phyloP scores from a whole-genome alignment of 2,888 invertebrate species.

The Drosophila mimetica region DNA sequence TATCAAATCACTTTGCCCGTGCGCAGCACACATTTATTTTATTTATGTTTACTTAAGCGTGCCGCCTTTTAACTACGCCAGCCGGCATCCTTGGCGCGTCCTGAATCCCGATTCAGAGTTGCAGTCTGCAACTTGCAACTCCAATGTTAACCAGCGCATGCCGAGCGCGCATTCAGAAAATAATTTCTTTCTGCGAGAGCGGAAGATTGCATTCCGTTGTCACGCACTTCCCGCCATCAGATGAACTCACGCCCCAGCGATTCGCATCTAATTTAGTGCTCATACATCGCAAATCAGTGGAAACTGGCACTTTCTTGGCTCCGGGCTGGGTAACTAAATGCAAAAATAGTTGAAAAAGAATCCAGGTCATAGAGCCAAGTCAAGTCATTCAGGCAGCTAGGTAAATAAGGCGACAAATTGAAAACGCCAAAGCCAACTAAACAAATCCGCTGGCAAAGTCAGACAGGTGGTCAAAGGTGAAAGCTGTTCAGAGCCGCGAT shows the following conservation, averaged over 20 bases:
- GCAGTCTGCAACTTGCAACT: too few species aligned
- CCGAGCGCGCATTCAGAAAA: constrained; percentile 20
- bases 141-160: constrained; percentile 25
- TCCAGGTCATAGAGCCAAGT: constrained; percentile 51
- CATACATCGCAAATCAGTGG: constrained; percentile 38
- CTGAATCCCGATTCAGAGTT: constrained; percentile 15
- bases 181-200: constrained; percentile 20
- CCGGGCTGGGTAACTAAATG: constrained; percentile 6
- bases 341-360: constrained; percentile 7
- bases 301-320: constrained; percentile 32
- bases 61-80: constrained; percentile 31
- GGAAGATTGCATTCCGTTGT: constrained; percentile 38
- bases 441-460: constrained; percentile 11
- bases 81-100: constrained; percentile 12
- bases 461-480: constrained; percentile 24
- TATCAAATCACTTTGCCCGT: constrained; percentile 36
- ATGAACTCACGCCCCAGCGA: constrained; percentile 32
- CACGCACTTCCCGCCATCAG: constrained; percentile 29
- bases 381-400: constrained; percentile 43
- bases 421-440: constrained; percentile 38
- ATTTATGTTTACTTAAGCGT: constrained; percentile 56
- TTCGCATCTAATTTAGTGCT: constrained; percentile 42
- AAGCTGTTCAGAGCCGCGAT: constrained; percentile 32
- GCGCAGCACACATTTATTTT: constrained; percentile 41
- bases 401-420: constrained; percentile 51